These are phyloP conservation scores for Polypterus senegalus DNA, from an alignment of 2,113 vertebrate species.

Conservation along the genomic window DNA sequence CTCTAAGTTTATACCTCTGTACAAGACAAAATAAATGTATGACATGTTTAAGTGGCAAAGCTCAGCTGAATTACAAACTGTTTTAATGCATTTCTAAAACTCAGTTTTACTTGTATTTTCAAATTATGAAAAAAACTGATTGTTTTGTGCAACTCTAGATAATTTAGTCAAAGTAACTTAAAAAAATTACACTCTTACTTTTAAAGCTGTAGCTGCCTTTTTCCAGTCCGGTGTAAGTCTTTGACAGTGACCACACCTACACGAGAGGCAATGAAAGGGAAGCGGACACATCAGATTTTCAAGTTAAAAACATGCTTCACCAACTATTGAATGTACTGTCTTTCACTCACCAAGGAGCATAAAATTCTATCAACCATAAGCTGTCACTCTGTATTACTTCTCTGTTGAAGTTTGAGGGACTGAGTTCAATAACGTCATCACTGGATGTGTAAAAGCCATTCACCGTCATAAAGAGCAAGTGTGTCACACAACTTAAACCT, in stretches of 20 bases:
- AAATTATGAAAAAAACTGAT: not conserved
- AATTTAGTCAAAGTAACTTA: not conserved
- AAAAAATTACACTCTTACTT: constrained; percentile 55
- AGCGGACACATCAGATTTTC: too few species aligned
- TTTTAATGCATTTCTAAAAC: too few species aligned
- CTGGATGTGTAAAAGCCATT: constrained; percentile 67
- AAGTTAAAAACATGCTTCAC: not conserved
- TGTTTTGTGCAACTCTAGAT: too few species aligned
- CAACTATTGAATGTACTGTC: not conserved
- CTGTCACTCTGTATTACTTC: constrained; percentile 85
- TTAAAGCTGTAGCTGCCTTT: constrained; percentile 83
- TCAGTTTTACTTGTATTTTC: too few species aligned
- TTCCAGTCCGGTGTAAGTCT: constrained; percentile 83
- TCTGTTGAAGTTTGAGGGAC: constrained; percentile 76
- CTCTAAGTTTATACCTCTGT: too few species aligned
- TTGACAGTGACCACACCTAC: constrained; percentile 90
- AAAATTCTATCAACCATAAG: constrained; percentile 92
- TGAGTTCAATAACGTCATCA: constrained; percentile 85
- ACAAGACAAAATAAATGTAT: too few species aligned
- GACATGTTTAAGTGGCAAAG: too few species aligned
- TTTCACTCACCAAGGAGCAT: constrained; percentile 83
- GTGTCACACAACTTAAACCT: constrained; percentile 62
- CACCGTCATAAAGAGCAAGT: constrained; percentile 57
- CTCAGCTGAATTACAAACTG: too few species aligned
- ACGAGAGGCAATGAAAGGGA: not conserved